Evolutionary conservation across 2,113 vertebrate species (phyloP).

Genomic region (Lophochroa leadbeateri): DNA sequence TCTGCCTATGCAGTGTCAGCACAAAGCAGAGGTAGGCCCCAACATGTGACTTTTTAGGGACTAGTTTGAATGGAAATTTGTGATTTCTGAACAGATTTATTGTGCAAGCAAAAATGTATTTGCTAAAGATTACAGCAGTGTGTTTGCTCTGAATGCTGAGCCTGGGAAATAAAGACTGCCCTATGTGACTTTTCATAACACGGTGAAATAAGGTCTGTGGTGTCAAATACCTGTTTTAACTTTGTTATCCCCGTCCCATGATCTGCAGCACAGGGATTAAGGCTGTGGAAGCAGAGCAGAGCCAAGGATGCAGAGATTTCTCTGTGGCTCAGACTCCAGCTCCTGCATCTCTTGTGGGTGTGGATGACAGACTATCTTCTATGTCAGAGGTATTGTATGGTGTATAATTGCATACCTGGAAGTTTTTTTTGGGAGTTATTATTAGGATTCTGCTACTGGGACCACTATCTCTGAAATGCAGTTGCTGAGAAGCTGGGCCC

Average conservation of each 20-base stretch:
- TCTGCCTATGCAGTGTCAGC: constrained; percentile 9
- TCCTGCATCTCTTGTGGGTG: background rate
- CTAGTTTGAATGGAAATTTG: constrained; percentile 39
- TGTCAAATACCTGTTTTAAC: background rate
- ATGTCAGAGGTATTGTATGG: background rate
- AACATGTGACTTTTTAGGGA: constrained; percentile 11
- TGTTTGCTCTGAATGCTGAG: constrained; percentile 32
- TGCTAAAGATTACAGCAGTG: constrained; percentile 17
- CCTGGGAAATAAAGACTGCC: background rate
- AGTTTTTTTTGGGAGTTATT: background rate
- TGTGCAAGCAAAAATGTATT: constrained; percentile 51
- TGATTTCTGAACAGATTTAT: constrained; percentile 55
- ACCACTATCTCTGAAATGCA: background rate
- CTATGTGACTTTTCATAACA: constrained; percentile 6
- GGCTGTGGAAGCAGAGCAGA: background rate
- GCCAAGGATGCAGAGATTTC: background rate
- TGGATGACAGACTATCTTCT: background rate
- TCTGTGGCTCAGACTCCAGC: background rate
- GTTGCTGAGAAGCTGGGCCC: background rate
- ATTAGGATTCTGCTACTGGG: background rate
- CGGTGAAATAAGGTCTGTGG: background rate
- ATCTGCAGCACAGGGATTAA: background rate
- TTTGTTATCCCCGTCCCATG: background rate
- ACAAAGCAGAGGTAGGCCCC: constrained; percentile 47
- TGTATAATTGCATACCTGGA: background rate